Percentiles rank a stretch among this genome's conserved stretches.
phyloP scores from a whole-genome alignment of 1,140 invertebrate species.

The Globodera rostochiensis region DNA sequence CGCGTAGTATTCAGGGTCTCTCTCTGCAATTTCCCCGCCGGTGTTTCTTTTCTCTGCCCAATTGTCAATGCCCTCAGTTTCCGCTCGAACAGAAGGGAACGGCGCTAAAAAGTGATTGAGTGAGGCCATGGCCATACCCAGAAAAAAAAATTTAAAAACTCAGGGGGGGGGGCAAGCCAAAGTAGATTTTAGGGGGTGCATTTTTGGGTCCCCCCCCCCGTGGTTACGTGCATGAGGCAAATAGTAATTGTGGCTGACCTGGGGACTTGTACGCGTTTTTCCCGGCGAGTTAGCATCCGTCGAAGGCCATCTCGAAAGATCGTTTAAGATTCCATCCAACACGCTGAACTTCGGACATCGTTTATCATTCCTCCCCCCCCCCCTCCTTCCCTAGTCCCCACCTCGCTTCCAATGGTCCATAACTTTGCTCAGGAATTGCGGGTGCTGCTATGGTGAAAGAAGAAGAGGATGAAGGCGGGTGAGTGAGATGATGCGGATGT shows the following conservation, averaged over 20 bases:
- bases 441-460: not conserved
- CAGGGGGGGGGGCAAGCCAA: no score
- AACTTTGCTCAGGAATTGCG: constrained; percentile 15
- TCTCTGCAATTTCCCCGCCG: not conserved
- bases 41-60: not conserved
- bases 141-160: no score
- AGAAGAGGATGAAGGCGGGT: not conserved
- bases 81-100: constrained; percentile 26
- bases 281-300: not conserved
- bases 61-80: constrained; percentile 15
- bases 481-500: not conserved
- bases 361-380: not conserved
- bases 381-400: not conserved
- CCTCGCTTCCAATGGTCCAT: constrained; percentile 22
- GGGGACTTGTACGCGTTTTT: not conserved
- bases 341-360: not conserved
- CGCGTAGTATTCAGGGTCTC: not conserved
- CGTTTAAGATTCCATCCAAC: constrained; percentile 25
- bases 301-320: constrained; percentile 5
- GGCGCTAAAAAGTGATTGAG: not conserved
- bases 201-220: no score
- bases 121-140: not conserved
- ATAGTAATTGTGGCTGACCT: not conserved
- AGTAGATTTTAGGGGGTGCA: no score
- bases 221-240: not conserved